phyloP scores from a whole-genome alignment of 2,888 invertebrate genomes.

The Metellina segmentata region DNA sequence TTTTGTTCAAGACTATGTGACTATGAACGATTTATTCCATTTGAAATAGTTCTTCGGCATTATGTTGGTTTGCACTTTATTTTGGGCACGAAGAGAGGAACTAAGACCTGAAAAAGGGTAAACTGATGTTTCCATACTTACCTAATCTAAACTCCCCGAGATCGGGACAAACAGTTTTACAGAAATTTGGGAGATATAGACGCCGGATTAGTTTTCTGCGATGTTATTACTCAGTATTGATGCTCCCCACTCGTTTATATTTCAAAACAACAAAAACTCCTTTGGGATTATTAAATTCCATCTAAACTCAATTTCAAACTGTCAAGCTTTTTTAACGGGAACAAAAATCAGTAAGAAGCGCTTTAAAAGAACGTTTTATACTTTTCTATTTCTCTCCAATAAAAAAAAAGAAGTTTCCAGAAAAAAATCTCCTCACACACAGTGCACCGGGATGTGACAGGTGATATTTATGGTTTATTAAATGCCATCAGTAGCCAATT shows the following conservation, averaged over 20 bases:
- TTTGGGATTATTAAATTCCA: not conserved
- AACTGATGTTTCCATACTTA: too few relatives aligned
- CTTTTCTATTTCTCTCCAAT: not conserved
- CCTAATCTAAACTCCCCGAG: too few relatives aligned
- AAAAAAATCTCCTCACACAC: not conserved
- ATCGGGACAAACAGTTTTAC: too few relatives aligned
- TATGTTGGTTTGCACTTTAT: too few relatives aligned
- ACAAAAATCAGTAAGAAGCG: conserved; percentile 4
- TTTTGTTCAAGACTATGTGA: too few relatives aligned
- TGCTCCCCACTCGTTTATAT: not conserved
- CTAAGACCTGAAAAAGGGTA: too few relatives aligned
- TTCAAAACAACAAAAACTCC: not conserved
- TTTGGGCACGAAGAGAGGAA: too few relatives aligned
- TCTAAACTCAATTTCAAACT: not conserved
- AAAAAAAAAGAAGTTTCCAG: not conserved
- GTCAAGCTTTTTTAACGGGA: not conserved
- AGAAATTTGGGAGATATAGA: too few relatives aligned
- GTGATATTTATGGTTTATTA: conserved; percentile 55
- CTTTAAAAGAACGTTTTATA: not conserved
- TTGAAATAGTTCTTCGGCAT: too few relatives aligned
- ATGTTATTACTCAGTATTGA: not conserved
- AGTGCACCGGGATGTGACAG: conserved; percentile 49
- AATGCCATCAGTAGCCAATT: conserved; percentile 55
- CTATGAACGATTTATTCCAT: too few relatives aligned
- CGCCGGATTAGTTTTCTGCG: not conserved